These are phyloP conservation scores for Callaeas wilsoni DNA, from an alignment of 2,113 vertebrate species.

Conservation along the genomic window DNA sequence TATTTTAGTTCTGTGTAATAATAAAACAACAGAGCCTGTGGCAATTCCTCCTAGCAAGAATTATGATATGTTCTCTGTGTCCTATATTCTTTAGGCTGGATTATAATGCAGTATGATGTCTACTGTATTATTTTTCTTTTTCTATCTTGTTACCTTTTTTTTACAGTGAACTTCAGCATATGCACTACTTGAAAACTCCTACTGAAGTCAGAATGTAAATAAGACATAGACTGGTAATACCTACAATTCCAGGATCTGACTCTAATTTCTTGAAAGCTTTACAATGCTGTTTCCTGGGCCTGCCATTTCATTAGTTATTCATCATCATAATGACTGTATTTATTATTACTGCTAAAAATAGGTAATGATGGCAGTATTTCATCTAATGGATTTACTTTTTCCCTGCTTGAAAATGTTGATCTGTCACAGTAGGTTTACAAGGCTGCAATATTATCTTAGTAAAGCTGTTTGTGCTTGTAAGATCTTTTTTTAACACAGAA, in stretches of 20 bases:
- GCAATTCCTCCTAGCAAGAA: not conserved
- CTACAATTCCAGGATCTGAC: constrained; percentile 18
- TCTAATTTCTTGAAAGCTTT: constrained; percentile 54
- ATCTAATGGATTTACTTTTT: constrained; percentile 32
- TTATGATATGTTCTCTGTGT: not conserved
- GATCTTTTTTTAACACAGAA: not conserved
- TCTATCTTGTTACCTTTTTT: not conserved
- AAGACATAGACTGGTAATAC: not conserved
- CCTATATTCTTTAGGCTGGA: not conserved
- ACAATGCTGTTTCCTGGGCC: constrained; percentile 28
- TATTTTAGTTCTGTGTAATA: not conserved
- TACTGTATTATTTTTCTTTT: not conserved
- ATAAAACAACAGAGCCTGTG: not conserved
- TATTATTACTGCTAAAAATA: constrained; percentile 64
- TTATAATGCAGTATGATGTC: not conserved
- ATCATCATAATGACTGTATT: constrained; percentile 61
- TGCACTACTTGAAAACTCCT: not conserved
- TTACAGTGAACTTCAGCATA: not conserved
- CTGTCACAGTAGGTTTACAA: constrained; percentile 4
- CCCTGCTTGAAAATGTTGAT: constrained; percentile 25
- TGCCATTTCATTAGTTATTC: constrained; percentile 61
- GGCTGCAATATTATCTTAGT: not conserved
- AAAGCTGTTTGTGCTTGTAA: not conserved
- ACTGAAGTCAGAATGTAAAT: not conserved
- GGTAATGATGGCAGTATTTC: constrained; percentile 33